Base-by-base conservation (phyloP, 2,113 vertebrate species). In the Peromyscus maniculatus region DNA sequence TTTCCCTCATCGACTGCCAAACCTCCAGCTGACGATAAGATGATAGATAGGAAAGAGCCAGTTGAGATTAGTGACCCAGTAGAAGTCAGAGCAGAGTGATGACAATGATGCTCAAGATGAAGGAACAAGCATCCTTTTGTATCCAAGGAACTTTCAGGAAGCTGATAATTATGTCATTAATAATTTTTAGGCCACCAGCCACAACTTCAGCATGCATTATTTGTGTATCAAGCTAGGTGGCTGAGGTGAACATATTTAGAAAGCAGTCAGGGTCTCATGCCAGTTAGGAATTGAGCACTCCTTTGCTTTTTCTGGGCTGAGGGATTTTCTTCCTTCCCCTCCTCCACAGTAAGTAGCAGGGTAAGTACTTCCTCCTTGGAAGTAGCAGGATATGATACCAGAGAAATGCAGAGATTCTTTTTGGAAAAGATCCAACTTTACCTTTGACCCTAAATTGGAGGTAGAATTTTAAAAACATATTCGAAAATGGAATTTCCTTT, bases 91-190 rank as follows among this genome's bases (percentile, higher is more conserved):
- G n/a, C 17, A 26, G 33, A 86, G 17, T 36, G 39, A 74, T 93
- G 82, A 84, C 75, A 97, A 82, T 86, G 95, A 94, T 57, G 94
- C 96, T 95, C 77, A 43, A 33, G 97, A 98, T 94, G 87, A 97
- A 96, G 78, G 21, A 83, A 87, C 28, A 92, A 74, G n/a, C 31
- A 86, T 59, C 49, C 49, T 95, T 93, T 93, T 78, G 39, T 64
- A 89, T 36, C 49, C 89, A 52, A 91, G 62, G 55, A 71, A 24
- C 67, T 96, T 88, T 83, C 11, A 55, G 82, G 78, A 90, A 91
- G 74, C 36, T 74, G 59, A 67, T 87, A 92, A 93, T 89, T 36
- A 74, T 67, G 22, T n/a, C 39, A 95, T 89, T 84, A 87, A 87
- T 69, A 55, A 69, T 33, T 91, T 95, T 93, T 93, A 96, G 94